These are phyloP conservation scores for Nyctibius bracteatus DNA, from an alignment of 2,113 vertebrate species.

Conservation along the genomic window DNA sequence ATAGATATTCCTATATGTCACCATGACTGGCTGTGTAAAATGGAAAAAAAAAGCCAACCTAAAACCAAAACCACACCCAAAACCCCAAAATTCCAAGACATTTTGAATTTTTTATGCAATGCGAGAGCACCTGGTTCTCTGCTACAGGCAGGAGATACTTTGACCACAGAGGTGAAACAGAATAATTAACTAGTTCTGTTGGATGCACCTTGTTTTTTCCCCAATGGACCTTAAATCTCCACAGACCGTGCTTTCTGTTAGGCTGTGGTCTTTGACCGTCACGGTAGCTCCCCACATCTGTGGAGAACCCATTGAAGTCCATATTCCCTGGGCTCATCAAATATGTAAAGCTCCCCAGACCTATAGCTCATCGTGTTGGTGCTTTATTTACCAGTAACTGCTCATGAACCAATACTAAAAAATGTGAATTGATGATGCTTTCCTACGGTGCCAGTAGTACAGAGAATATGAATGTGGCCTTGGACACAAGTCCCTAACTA, in stretches of 20 bases:
- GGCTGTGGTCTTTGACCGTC: not conserved
- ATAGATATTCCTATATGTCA: not conserved
- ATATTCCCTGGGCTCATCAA: not conserved
- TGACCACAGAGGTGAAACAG: not conserved
- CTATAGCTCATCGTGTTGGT: fast-evolving
- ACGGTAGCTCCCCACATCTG: not conserved
- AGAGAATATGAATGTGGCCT: not conserved
- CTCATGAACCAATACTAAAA: not conserved
- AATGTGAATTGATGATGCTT: not conserved
- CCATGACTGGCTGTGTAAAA: not conserved
- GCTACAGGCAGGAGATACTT: not conserved
- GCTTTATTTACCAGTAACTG: not conserved
- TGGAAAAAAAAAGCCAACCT: not conserved
- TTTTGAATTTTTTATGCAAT: not conserved
- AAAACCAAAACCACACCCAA: not conserved
- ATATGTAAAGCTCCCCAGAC: not conserved
- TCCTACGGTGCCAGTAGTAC: not conserved
- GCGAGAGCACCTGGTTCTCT: not conserved
- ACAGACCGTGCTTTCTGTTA: not conserved
- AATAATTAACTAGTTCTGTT: not conserved
- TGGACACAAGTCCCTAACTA: not conserved
- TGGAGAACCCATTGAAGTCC: not conserved
- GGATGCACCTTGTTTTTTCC: not conserved
- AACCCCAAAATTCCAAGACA: not conserved
- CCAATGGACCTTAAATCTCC: not conserved